Base-by-base conservation (phyloP, 2,888 invertebrate genomes). In the Gymnoscelis rufifasciata region DNA sequence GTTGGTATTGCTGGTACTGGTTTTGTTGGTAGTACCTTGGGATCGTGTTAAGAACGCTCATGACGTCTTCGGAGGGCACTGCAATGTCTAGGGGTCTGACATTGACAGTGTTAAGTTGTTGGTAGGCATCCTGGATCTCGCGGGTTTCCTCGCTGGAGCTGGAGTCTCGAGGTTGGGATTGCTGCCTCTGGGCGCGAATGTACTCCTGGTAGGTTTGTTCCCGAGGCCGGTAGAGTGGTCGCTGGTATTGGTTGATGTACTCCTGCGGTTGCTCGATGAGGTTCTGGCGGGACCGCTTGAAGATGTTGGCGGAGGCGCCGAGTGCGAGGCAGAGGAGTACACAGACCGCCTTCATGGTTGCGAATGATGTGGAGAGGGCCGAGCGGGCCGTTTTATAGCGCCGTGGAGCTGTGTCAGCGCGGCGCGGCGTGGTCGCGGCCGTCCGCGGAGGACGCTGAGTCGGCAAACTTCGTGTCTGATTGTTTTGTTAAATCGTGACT, bases 271-370 rank as follows among this genome's bases (percentile, higher is more conserved):
- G 57, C 42, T 68, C 63, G 45, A 66, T 63, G 38, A 75, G 54
- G 47, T 50, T 57, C 26, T 74, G 59, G 40, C 59, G 65, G 12
- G 64, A 63, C 29, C 46, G 43, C 42, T 73, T 68, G 72, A 86
- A 78, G 70, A 86, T 78, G 63, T 68, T 76, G 60, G 72, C 83
- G 53, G 71, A 63, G 55, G 69, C 64, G 51, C 70, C 64, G 60
- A 87, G 66, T 13, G 74, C 71, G 43, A 86, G 68, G 68, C 79
- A 83, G 64, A 84, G 61, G 41, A 84, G 57, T 43, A 75, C 57
- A 64, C 68, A 71, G 61, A 68, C 71, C 59, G 77, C 75, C 76
- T 78, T 86, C 87, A 87, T 87, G 58, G 63, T 84, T 76, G 44
- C 51, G 59, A 19, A 19, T 35, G 44, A 59, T 68, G 71, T 74